Evolutionary conservation across 2,797 vertebrate genomes (phyloP), one percentile per base, ranked within the genome.

Genomic region (Heterohyrax brucei): DNA sequence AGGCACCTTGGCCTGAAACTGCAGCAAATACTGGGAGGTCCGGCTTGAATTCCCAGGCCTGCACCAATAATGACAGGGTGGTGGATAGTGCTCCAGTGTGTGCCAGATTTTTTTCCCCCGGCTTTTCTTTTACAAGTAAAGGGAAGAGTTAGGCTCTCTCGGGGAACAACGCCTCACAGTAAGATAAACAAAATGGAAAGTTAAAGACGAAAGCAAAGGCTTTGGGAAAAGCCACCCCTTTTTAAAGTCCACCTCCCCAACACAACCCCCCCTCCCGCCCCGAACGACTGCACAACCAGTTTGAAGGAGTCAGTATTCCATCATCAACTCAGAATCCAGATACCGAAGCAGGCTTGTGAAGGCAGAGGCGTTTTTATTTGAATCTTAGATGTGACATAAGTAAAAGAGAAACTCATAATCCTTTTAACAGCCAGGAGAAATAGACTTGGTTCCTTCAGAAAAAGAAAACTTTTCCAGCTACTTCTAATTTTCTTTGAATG

Each of bases 1-100:
- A 97, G 98, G 98, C 98, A 98, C 98, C 97, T 98, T 98, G 98
- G 98, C 99, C 98, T 99, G 98, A 98, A 98, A 98, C 99, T 99
- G 98, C 98, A 99, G 98, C 96, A 98, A 98, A 98, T 98, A 97
- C 98, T 99, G 99, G 99, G 99, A 99, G 99, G 99, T 99, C 99
- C 98, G 78, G 97, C 97, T 92, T 98, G 97, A 98, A 98, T 98
- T 98, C 98, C 98, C 98, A 98, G 98, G 98, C 98, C 98, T 98
- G 98, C 98, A 98, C 98, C 97, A 98, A 98, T 98, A 98, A 98
- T 99, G 98, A 98, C 98, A 99, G 98, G 97, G 97, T 98, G 97
- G 98, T 97, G 96, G 96, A 98, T 98, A 97, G 97, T 97, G 98
- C 94, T 95, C 97, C 97, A 95, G 97, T 97, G 98, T 97, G 98